Percentiles rank a stretch among this genome's conserved stretches.
phyloP scores from a whole-genome alignment of 2,797 vertebrate genomes.

The Anguilla marmorata region DNA sequence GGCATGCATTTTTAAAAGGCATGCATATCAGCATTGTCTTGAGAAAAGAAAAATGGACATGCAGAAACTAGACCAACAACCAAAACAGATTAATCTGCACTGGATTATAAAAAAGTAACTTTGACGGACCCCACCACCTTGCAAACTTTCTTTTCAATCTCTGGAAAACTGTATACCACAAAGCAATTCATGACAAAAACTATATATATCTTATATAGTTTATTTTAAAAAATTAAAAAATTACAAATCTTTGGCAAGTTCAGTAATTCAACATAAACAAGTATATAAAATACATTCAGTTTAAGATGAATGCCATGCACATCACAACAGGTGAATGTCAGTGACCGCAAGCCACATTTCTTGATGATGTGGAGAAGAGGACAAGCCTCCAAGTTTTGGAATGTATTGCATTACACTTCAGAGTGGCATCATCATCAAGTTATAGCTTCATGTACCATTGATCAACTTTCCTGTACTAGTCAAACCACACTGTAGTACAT shows the following conservation, averaged over 20 bases:
- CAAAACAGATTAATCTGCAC: too few species aligned
- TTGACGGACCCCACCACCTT: background rate
- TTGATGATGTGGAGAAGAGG: constrained; percentile 43
- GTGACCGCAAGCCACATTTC: constrained; percentile 64
- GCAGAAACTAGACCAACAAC: too few species aligned
- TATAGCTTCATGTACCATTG: constrained; percentile 50
- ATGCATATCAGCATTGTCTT: background rate
- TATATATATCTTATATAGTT: constrained; percentile 14
- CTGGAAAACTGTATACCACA: constrained; percentile 26
- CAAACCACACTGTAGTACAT: constrained; percentile 13
- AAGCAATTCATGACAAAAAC: background rate
- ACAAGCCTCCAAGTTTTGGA: constrained; percentile 58
- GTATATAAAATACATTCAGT: constrained; percentile 69
- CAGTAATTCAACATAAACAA: constrained; percentile 29
- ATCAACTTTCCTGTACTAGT: constrained; percentile 43
- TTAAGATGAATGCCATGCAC: constrained; percentile 51
- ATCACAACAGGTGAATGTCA: constrained; percentile 46
- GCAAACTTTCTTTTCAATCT: constrained; percentile 54
- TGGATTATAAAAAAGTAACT: background rate
- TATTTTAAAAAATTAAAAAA: constrained; percentile 32
- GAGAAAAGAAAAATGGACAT: background rate
- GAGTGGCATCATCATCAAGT: constrained; percentile 59
- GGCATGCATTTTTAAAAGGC: background rate
- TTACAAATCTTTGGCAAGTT: constrained; percentile 24
- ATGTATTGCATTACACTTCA: constrained; percentile 65